A percentile compares a stretch with the other conserved stretches of the same genome.
phyloP scores from a whole-genome alignment of 2,113 vertebrate species.

The Gallinago jamesoni region DNA sequence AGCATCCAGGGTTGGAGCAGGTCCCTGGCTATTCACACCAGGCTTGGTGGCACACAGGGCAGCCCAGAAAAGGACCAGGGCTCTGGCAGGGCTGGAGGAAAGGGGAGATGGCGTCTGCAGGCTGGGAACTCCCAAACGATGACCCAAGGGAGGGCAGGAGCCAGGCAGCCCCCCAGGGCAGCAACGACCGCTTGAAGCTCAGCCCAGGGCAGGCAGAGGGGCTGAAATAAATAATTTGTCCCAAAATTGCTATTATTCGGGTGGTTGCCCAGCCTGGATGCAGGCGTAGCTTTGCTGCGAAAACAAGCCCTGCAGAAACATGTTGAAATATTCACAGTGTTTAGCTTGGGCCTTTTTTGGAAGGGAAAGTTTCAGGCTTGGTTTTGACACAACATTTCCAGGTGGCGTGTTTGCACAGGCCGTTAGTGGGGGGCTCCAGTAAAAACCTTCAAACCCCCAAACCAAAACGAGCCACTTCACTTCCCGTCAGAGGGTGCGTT shows the following conservation, averaged over 20 bases:
- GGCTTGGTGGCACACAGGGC: neutral
- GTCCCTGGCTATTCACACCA: fast-evolving
- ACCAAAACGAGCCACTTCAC: neutral
- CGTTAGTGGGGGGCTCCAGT: neutral
- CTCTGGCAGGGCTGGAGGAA: neutral
- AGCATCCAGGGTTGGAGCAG: neutral
- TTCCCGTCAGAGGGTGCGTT: neutral
- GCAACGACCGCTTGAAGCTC: neutral
- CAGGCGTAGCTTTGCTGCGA: neutral
- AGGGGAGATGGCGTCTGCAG: neutral
- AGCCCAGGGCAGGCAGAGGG: neutral
- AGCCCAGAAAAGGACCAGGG: fast-evolving
- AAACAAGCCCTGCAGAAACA: neutral
- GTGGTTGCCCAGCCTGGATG: neutral
- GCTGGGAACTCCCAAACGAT: neutral
- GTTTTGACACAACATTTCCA: neutral
- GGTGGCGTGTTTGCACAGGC: neutral
- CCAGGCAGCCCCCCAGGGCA: fast-evolving
- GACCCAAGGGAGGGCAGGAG: neutral
- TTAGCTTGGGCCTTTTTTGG: neutral
- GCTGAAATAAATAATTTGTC: neutral
- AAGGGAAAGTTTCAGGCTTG: neutral
- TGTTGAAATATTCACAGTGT: neutral
- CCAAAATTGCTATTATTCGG: fast-evolving
- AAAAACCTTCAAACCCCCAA: neutral